A percentile compares a stretch with the other conserved stretches of the same genome.
Evolutionary conservation across 2,797 vertebrate species (phyloP).

Genomic region (Cheirogaleus major): DNA sequence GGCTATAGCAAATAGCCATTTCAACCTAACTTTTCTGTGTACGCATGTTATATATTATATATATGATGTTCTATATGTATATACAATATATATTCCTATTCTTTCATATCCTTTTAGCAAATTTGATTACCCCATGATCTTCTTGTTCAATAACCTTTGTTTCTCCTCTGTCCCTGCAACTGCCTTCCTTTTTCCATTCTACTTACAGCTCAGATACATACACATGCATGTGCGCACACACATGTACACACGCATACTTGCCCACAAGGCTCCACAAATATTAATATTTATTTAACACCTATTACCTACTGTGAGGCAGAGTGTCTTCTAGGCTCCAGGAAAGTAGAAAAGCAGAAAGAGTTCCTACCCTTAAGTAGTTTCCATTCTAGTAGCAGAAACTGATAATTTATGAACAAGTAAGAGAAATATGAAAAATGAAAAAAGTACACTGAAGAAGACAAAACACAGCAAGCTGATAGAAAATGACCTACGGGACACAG

Average conservation of each 20-base stretch:
- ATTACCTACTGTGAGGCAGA: not conserved
- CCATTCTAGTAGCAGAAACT: not conserved
- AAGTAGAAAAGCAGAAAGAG: not conserved
- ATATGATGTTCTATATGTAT: not conserved
- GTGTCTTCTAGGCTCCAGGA: not conserved
- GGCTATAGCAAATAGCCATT: not conserved
- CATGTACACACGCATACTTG: too few relatives aligned
- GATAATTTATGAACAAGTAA: not conserved
- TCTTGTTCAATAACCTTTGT: not conserved
- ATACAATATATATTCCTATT: not conserved
- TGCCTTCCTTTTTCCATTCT: not conserved
- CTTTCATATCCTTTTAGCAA: not conserved
- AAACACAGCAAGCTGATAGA: not conserved
- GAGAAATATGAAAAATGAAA: not conserved
- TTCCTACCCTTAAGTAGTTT: not conserved
- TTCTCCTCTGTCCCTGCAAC: not conserved
- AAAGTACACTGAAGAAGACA: not conserved
- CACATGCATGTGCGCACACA: not conserved
- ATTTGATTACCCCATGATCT: not conserved
- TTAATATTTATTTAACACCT: not conserved
- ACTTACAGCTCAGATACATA: not conserved
- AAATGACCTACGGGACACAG: not conserved
- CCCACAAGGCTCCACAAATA: not conserved
- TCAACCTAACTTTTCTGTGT: not conserved
- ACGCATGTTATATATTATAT: not conserved